These are phyloP conservation scores for Drosophila hamatofila DNA, from an alignment of 2,888 invertebrate genomes.

Conservation along the genomic window DNA sequence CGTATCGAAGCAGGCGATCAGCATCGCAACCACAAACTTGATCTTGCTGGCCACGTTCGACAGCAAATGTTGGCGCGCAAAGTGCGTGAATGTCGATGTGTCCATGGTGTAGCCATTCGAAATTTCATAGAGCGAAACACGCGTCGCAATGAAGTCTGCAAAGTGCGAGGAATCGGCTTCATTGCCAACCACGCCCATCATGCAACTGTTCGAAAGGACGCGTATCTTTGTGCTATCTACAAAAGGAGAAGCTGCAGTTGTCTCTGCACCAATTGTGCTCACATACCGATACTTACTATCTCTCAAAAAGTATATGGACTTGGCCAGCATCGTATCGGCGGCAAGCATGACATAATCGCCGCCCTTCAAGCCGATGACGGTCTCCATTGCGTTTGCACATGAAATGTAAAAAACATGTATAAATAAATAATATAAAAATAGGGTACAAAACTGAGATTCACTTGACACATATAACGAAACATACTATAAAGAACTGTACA, in stretches of 20 bases:
- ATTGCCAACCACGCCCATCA: constrained; percentile 96
- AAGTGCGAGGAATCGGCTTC: constrained; percentile 97
- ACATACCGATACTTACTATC: constrained; percentile 31
- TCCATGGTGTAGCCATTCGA: constrained; percentile 97
- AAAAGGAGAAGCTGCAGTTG: neutral
- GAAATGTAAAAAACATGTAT: neutral
- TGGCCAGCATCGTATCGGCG: constrained; percentile 92
- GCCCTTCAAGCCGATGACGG: constrained; percentile 94
- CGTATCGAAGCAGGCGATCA: constrained; percentile 88
- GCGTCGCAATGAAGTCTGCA: constrained; percentile 97
- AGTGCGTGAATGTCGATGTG: constrained; percentile 94
- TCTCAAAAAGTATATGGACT: constrained; percentile 94
- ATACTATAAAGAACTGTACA: neutral
- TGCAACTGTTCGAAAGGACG: constrained; percentile 92
- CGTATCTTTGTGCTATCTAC: constrained; percentile 96
- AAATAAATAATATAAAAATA: neutral
- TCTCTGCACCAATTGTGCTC: neutral
- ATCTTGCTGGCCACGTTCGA: constrained; percentile 93
- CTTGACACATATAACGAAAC: neutral
- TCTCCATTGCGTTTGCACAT: constrained; percentile 88
- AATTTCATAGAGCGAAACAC: constrained; percentile 98
- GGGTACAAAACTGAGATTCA: neutral
- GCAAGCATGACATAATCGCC: constrained; percentile 95
- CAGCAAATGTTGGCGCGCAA: constrained; percentile 94
- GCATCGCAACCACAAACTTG: constrained; percentile 57